Conservation (phyloP, 2,797 vertebrate species). For the Labroides dimidiatus region DNA sequence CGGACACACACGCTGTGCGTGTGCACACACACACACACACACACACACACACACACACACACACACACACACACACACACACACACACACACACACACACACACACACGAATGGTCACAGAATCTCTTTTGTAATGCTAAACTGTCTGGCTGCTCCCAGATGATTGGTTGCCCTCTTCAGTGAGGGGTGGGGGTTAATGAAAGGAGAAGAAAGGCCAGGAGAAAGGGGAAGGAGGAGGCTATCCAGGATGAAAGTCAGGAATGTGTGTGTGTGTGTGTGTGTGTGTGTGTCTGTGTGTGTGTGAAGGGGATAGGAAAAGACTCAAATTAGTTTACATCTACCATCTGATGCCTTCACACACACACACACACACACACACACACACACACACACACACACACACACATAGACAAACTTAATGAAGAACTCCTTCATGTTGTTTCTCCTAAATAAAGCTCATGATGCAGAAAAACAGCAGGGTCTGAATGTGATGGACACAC, state of each 20-base stretch:
- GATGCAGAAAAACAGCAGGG: constrained; percentile 37
- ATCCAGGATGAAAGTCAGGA: constrained; percentile 59
- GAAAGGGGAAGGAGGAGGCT: constrained; percentile 51
- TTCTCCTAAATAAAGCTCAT: constrained; percentile 27
- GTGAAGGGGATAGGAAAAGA: too few relatives aligned
- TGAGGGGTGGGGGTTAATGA: constrained; percentile 33
- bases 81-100: constrained; percentile 43
- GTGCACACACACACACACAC: constrained; percentile 18
- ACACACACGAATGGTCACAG: constrained; percentile 45
- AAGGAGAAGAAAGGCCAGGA: constrained; percentile 41
- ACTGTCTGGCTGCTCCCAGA: constrained; percentile 60
- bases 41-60: constrained; percentile 7
- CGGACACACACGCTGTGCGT: constrained; percentile 17
- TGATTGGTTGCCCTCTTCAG: constrained; percentile 77
- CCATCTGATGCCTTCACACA: constrained; percentile 63
- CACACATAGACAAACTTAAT: constrained; percentile 22
- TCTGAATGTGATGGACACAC: constrained; percentile 6
- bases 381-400: constrained; percentile 26
- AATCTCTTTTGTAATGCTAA: constrained; percentile 83
- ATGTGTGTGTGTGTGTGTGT: constrained; percentile 61
- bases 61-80: constrained; percentile 8
- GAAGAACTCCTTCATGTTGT: constrained; percentile 11
- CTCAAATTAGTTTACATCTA: constrained; percentile 57
- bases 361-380: constrained; percentile 17
- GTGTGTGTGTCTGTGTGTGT: constrained; percentile 53